Conservation (phyloP, 2,888 invertebrate species). For the Drosophila affinis region DNA sequence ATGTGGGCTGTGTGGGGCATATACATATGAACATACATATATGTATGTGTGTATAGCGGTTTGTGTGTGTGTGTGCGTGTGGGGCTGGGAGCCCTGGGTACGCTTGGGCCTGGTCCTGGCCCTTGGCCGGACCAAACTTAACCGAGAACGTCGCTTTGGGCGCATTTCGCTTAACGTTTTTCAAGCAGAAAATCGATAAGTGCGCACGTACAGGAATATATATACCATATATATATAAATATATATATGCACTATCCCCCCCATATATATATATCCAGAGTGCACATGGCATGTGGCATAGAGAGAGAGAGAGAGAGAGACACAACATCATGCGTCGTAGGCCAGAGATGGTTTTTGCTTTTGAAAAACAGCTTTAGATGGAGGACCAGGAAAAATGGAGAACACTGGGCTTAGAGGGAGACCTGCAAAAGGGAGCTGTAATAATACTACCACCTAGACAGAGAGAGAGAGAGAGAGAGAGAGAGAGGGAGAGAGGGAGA, state of each 20-base stretch:
- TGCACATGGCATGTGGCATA: slow-evolving; percentile 38
- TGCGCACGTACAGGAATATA: slow-evolving; percentile 70
- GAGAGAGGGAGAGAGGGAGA: too few species aligned
- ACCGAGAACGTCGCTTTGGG: slow-evolving; percentile 57
- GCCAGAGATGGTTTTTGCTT: slow-evolving; percentile 42
- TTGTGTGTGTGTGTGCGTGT: not conserved
- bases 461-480: too few species aligned
- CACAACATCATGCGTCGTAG: slow-evolving; percentile 69
- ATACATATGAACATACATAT: slow-evolving; percentile 4
- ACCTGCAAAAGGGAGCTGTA: too few species aligned
- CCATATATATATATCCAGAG: slow-evolving; percentile 26
- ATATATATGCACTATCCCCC: not conserved
- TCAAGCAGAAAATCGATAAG: slow-evolving; percentile 75
- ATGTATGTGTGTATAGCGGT: slow-evolving; percentile 34
- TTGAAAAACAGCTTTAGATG: slow-evolving; percentile 37
- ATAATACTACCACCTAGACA: too few species aligned
- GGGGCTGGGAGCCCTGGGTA: not conserved
- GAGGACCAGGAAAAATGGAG: slow-evolving; percentile 6
- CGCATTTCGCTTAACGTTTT: slow-evolving; percentile 63
- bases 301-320: not conserved
- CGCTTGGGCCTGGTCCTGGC: slow-evolving; percentile 23
- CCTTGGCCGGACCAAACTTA: slow-evolving; percentile 30
- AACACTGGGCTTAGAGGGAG: not conserved
- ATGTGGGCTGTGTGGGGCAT: slow-evolving; percentile 17
- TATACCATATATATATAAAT: slow-evolving; percentile 41